Evolutionary conservation across 2,113 vertebrate species (phyloP).

Genomic region (Australoheros scitulus): DNA sequence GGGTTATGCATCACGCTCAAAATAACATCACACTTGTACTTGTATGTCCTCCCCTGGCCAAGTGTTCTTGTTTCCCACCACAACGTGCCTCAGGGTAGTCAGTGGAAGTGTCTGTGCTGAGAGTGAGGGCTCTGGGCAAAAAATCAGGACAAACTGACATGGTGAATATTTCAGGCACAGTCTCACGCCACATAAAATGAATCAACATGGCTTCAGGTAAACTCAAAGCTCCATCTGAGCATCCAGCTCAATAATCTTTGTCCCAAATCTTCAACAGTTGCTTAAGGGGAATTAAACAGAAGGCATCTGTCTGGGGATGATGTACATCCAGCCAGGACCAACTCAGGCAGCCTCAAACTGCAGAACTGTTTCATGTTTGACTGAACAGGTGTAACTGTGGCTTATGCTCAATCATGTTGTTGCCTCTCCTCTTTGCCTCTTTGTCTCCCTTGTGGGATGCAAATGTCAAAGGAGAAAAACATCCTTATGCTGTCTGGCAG

Average conservation of each 20-base stretch:
- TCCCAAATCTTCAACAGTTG: conserved; percentile 59
- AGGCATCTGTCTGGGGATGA: conserved; percentile 8
- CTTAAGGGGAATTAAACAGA: conserved; percentile 51
- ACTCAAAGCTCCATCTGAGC: conserved; percentile 26
- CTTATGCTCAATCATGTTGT: conserved; percentile 63
- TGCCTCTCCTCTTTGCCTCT: conserved; percentile 17
- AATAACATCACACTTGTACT: conserved; percentile 12
- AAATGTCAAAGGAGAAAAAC: conserved; percentile 65
- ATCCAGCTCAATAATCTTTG: conserved; percentile 41
- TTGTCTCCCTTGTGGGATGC: conserved; percentile 26
- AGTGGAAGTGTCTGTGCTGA: conserved; percentile 5
- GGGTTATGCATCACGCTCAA: conserved; percentile 16
- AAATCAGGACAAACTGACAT: conserved; percentile 47
- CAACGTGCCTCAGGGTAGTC: not conserved
- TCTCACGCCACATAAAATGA: conserved; percentile 7
- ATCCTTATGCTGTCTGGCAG: conserved; percentile 22
- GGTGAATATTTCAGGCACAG: conserved; percentile 41
- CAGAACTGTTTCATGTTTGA: conserved; percentile 55
- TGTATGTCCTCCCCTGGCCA: not conserved
- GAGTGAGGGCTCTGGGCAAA: conserved; percentile 19
- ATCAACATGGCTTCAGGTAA: conserved; percentile 39
- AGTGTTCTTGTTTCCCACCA: conserved; percentile 11
- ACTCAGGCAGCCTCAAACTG: conserved; percentile 11
- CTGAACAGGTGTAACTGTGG: conserved; percentile 72
- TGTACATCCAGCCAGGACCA: conserved; percentile 5